phyloP scores from a whole-genome alignment of 2,888 invertebrate genomes.

The Melanostoma mellinum region DNA sequence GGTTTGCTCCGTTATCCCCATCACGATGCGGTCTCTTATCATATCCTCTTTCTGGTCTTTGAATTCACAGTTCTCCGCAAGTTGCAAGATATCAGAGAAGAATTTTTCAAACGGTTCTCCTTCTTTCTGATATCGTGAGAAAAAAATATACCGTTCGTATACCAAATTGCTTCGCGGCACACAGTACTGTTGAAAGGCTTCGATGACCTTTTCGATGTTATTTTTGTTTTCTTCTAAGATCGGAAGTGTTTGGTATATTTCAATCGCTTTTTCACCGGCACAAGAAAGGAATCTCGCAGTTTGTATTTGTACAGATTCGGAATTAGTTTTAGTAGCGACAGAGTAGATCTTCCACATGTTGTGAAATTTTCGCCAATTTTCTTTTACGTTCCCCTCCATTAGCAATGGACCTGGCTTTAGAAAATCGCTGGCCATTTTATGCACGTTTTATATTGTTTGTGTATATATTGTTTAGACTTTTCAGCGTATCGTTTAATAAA shows the following conservation, averaged over 20 bases:
- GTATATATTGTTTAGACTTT: too few species aligned
- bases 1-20: constrained; percentile 31
- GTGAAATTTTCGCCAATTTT: too few species aligned
- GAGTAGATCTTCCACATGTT: background rate
- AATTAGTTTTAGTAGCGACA: constrained; percentile 28
- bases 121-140: constrained; percentile 30
- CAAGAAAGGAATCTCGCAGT: constrained; percentile 40
- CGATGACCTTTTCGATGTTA: constrained; percentile 6
- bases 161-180: too few species aligned
- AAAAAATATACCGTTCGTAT: constrained; percentile 4
- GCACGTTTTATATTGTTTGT: too few species aligned
- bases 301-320: constrained; percentile 33
- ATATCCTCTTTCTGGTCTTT: constrained; percentile 19
- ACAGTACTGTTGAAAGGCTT: constrained; percentile 1
- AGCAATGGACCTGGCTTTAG: too few species aligned
- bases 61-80: constrained; percentile 26
- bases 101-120: constrained; percentile 30
- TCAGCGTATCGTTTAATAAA: too few species aligned
- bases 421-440: too few species aligned
- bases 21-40: constrained; percentile 24
- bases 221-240: constrained; percentile 8
- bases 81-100: constrained; percentile 8
- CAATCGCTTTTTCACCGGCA: constrained; percentile 46
- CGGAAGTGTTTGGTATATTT: constrained; percentile 30
- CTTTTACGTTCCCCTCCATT: too few species aligned